phyloP scores from a whole-genome alignment of 2,797 vertebrate genomes.

The Selene dorsalis region DNA sequence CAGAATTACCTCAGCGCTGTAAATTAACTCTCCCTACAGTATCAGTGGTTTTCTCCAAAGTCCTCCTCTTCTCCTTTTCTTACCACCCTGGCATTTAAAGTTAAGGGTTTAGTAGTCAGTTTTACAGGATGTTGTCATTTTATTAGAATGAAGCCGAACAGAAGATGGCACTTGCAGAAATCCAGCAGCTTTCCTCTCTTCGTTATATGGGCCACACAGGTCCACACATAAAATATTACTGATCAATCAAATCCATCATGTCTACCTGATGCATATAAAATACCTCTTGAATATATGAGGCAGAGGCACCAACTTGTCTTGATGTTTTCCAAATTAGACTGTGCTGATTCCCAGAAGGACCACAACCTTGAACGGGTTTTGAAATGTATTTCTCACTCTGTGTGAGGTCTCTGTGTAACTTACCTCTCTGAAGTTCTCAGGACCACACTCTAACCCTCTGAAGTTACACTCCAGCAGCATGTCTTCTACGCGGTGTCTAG shows the following conservation, averaged over 20 bases:
- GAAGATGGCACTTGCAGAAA: constrained; percentile 5
- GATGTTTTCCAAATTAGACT: constrained; percentile 9
- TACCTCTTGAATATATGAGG: constrained; percentile 2
- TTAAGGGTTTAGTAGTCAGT: not conserved
- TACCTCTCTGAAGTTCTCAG: constrained; percentile 91
- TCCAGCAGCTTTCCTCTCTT: not conserved
- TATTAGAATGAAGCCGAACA: constrained; percentile 19
- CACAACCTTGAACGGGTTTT: constrained; percentile 2
- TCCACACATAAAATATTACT: constrained; percentile 6
- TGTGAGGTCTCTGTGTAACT: not conserved
- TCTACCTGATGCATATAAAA: constrained; percentile 18
- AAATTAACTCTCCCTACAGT: constrained; percentile 38
- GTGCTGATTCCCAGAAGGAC: constrained; percentile 23
- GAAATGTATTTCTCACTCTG: not conserved
- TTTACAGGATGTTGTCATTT: constrained; percentile 21
- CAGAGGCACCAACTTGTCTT: not conserved
- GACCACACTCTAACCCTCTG: constrained; percentile 88
- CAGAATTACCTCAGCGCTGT: constrained; percentile 43
- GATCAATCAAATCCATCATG: constrained; percentile 33
- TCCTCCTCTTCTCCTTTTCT: not conserved
- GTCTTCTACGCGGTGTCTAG: constrained; percentile 93
- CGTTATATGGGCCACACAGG: not conserved
- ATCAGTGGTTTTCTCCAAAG: constrained; percentile 21
- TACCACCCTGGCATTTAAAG: not conserved
- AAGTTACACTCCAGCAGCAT: constrained; percentile 94